Percentiles rank a stretch among this genome's conserved stretches.
Conservation (phyloP, 1,140 invertebrate species). For the Bicyclus anynana region DNA sequence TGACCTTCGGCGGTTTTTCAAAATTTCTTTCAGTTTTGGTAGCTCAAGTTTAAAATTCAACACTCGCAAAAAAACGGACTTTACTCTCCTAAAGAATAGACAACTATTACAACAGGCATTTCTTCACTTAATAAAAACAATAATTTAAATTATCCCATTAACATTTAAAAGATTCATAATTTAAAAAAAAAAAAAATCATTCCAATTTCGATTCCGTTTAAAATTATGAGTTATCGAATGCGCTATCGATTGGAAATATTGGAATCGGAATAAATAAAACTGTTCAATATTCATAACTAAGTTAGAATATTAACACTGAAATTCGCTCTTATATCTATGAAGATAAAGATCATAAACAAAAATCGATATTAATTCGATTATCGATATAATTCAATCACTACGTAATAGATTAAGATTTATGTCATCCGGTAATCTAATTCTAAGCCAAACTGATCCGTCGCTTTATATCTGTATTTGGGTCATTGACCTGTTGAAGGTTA, state of each 20-base stretch:
- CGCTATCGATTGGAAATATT: background rate
- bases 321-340: background rate
- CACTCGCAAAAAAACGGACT: too few species aligned
- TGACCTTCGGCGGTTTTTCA: too few species aligned
- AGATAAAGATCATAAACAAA: background rate
- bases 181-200: too few species aligned
- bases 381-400: background rate
- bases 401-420: constrained; percentile 1
- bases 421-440: background rate
- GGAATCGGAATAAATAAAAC: background rate
- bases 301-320: background rate
- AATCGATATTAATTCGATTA: background rate
- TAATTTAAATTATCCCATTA: too few species aligned
- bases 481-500: constrained; percentile 9
- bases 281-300: background rate
- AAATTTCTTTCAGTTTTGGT: too few species aligned
- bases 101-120: too few species aligned
- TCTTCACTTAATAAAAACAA: too few species aligned
- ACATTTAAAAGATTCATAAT: too few species aligned
- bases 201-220: too few species aligned
- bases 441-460: background rate
- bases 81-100: too few species aligned
- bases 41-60: too few species aligned
- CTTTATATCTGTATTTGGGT: background rate
- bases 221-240: too few species aligned